Base-by-base conservation (phyloP, 2,113 vertebrate genomes). In the Anguilla japonica region DNA sequence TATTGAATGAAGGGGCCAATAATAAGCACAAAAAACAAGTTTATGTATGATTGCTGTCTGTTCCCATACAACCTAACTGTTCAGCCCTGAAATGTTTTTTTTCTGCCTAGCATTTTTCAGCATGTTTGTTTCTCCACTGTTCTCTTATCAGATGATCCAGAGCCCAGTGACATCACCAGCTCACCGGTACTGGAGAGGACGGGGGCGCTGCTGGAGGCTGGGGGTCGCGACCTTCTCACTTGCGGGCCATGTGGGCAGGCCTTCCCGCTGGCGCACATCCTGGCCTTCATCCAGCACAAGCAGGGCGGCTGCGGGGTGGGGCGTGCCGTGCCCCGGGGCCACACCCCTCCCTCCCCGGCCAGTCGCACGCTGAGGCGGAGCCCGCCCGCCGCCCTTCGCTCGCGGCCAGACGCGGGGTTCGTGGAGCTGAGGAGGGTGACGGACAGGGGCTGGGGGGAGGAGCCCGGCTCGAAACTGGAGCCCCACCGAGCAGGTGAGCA, bases 251-350 rank as follows among this genome's bases (percentile, higher is more conserved):
- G 96, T 89, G 94, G 93, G 87, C 93, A 90, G 89, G 94, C 95
- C 79, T 96, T 96, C 89, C 96, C 95, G 5, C 93, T 96, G 0
- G 95, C 94, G 50, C 93, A 95, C 91, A 96, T 96, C 87, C 90
- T 96, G 88, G 93, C 93, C 1, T 96, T 96, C 91, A 96, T 96
- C 89, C 94, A 96, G 87, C 95, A 96, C 94, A 96, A 96, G 85
- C 95, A 95, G 84, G 95, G 95, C 0, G 93, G 91, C 87, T 96
- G 96, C 67, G 85, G 87, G 83, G 81, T 88, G 5, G 84, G 40
- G 2, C 88, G 41, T 86, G 84, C 85, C 5, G 87, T 57, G 16
- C 46, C 63, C 0, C 67, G 89, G 18, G 80, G 89, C 84, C 87
- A 83, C 85, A 90, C 94, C 0, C 95, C 96, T 39, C 95, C 91